phyloP scores from a whole-genome alignment of 1,140 invertebrate species.

The Apis cerana region DNA sequence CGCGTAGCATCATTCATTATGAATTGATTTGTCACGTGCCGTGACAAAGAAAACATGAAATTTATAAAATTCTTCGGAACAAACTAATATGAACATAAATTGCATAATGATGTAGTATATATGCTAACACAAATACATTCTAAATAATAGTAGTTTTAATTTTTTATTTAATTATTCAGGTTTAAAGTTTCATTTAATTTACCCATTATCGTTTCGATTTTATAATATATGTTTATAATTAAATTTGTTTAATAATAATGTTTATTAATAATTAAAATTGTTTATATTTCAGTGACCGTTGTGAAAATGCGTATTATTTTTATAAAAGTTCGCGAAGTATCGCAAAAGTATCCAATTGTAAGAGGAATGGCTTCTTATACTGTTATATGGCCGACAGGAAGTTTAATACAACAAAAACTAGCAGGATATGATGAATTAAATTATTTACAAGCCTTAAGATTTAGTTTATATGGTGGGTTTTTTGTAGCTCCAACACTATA shows the following conservation, averaged over 20 bases:
- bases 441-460: constrained; percentile 83
- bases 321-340: constrained; percentile 76
- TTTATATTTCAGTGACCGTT: constrained; percentile 49
- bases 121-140: not conserved
- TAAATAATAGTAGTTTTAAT: not conserved
- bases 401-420: constrained; percentile 83
- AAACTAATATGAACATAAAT: constrained; percentile 20
- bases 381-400: constrained; percentile 86
- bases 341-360: constrained; percentile 82
- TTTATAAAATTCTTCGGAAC: constrained; percentile 1
- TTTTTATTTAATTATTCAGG: not conserved
- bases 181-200: not conserved
- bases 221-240: not conserved
- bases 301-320: constrained; percentile 74
- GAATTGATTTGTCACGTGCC: constrained; percentile 27
- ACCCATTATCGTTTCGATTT: not conserved
- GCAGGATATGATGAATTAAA: constrained; percentile 81
- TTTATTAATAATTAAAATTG: constrained; percentile 6
- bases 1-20: constrained; percentile 22
- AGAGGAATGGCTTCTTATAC: constrained; percentile 88
- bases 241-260: not conserved
- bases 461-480: constrained; percentile 85
- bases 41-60: constrained; percentile 10
- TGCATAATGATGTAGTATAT: constrained; percentile 16
- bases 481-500: constrained; percentile 88